These are phyloP conservation scores for Enoplolaimus lenunculus DNA, from an alignment of 2,888 invertebrate genomes.

Conservation along the genomic window DNA sequence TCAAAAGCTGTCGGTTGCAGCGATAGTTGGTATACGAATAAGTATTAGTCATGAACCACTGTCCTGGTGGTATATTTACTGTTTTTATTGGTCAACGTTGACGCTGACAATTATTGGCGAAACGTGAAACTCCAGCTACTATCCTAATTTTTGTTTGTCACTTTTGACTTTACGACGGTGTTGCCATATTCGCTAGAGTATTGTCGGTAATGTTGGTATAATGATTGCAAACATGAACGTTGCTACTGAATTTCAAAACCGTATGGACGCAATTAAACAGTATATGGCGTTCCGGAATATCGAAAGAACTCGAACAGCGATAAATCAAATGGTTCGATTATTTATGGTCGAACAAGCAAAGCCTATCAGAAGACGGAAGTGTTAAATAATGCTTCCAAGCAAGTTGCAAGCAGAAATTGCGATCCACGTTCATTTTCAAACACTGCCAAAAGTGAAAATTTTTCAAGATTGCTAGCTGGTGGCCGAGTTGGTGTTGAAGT, in stretches of 20 bases:
- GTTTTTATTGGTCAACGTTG: conserved; percentile 41
- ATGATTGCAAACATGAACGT: conserved; percentile 83
- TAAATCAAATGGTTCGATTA: conserved; percentile 91
- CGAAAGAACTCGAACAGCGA: conserved; percentile 60
- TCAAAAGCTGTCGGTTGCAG: conserved; percentile 35
- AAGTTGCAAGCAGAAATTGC: conserved; percentile 91
- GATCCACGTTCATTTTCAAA: conserved; percentile 84
- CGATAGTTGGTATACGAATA: too few species aligned
- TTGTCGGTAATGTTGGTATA: conserved; percentile 84
- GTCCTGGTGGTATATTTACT: conserved; percentile 38
- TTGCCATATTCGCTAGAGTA: conserved; percentile 88
- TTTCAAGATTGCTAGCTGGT: conserved; percentile 87
- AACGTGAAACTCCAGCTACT: conserved; percentile 72
- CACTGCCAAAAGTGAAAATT: conserved; percentile 68
- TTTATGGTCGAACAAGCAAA: conserved; percentile 66
- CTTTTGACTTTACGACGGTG: conserved; percentile 83
- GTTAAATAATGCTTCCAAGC: conserved; percentile 61
- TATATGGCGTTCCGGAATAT: conserved; percentile 73
- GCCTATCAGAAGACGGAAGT: conserved; percentile 68
- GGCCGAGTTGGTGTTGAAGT: conserved; percentile 76
- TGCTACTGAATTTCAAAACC: conserved; percentile 82
- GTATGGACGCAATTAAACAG: conserved; percentile 61
- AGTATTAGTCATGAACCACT: conserved; percentile 30
- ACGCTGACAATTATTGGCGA: conserved; percentile 42
- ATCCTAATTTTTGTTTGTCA: conserved; percentile 85